These are phyloP conservation scores for Echinops telfairi DNA, from an alignment of 2,113 vertebrate species.

Conservation along the genomic window DNA sequence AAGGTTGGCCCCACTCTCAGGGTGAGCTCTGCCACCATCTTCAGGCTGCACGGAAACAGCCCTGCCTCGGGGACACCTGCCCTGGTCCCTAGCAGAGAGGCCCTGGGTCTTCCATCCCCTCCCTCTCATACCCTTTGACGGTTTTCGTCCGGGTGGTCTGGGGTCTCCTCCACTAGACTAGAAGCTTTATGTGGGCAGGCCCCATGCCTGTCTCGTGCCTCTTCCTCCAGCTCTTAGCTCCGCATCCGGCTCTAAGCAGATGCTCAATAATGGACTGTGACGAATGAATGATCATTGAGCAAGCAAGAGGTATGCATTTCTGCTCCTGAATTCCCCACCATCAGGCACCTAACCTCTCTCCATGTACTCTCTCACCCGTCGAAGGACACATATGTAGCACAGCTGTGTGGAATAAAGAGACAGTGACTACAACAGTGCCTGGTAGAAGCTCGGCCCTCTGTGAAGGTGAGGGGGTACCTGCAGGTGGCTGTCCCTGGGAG, in stretches of 20 bases:
- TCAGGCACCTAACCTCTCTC: background rate
- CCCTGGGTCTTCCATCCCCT: background rate
- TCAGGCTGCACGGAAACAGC: background rate
- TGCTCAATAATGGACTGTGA: background rate
- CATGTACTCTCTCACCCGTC: background rate
- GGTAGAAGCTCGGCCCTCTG: background rate
- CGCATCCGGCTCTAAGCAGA: background rate
- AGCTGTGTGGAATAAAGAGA: background rate
- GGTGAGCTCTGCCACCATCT: background rate
- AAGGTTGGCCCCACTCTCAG: fast-evolving
- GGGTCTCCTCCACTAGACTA: background rate
- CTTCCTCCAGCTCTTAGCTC: background rate
- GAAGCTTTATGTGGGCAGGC: background rate
- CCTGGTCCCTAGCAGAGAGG: background rate
- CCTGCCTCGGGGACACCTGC: background rate
- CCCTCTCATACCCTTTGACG: background rate
- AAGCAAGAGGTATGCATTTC: background rate
- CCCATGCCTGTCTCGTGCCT: background rate
- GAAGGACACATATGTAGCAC: background rate
- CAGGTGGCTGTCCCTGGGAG: background rate
- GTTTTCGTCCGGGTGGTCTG: background rate
- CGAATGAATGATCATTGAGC: background rate
- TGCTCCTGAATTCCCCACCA: background rate
- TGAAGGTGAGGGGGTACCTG: background rate
- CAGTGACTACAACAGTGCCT: background rate